These are phyloP conservation scores for Drosophila nigrodunni DNA, from an alignment of 1,140 invertebrate genomes.

Conservation along the genomic window DNA sequence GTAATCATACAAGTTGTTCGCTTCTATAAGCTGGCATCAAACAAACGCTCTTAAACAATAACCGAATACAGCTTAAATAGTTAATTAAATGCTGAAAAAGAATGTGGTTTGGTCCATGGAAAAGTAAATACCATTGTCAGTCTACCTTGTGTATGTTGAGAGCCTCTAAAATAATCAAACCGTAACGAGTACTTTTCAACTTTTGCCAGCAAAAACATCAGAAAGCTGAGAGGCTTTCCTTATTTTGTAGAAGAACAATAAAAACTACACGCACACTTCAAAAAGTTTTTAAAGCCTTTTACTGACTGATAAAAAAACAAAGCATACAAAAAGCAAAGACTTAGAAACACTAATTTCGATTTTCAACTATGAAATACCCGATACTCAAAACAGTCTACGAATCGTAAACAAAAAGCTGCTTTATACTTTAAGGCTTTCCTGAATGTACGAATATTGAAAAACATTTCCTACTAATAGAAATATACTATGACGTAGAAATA, in stretches of 20 bases:
- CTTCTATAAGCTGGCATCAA: background rate
- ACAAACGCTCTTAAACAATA: background rate
- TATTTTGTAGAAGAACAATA: conserved; percentile 36
- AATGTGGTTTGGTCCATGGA: background rate
- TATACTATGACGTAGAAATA: no score
- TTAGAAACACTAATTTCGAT: no score
- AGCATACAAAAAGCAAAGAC: background rate
- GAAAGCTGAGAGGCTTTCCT: conserved; percentile 7
- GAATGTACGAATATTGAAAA: no score
- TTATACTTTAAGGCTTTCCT: no score
- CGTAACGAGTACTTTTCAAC: conserved; percentile 37
- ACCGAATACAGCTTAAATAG: background rate
- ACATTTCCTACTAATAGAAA: no score
- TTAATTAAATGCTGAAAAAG: conserved; percentile 21
- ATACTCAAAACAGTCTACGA: no score
- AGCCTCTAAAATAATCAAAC: conserved; percentile 36
- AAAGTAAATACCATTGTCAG: conserved; percentile 15
- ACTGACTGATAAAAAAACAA: conserved; percentile 15
- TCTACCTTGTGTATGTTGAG: conserved; percentile 23
- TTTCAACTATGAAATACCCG: no score
- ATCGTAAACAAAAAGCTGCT: no score
- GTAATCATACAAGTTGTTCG: background rate
- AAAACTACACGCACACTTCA: conserved; percentile 20
- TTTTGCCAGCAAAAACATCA: conserved; percentile 28
- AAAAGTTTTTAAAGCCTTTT: conserved; percentile 28